These are phyloP conservation scores for Drosophila anomelani DNA, from an alignment of 2,888 invertebrate genomes.

Conservation along the genomic window DNA sequence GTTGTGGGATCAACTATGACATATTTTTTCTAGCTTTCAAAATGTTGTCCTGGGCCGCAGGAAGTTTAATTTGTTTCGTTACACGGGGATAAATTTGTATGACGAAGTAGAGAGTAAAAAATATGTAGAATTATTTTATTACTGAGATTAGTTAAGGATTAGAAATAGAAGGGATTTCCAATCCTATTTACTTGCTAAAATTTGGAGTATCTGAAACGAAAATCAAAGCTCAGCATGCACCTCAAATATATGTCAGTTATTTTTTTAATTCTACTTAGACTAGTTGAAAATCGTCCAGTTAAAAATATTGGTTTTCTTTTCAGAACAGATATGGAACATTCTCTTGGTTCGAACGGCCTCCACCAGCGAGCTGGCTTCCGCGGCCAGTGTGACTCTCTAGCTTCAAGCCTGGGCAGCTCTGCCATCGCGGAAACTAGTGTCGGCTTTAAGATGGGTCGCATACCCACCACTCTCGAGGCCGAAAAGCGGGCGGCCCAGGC, in stretches of 20 bases:
- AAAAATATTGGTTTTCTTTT: not conserved
- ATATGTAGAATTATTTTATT: too few species aligned
- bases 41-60: slow-evolving; percentile 1
- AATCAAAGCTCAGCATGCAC: too few species aligned
- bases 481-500: slow-evolving; percentile 35
- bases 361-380: slow-evolving; percentile 48
- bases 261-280: not conserved
- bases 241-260: not conserved
- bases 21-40: not conserved
- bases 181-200: too few species aligned
- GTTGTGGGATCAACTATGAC: slow-evolving; percentile 8
- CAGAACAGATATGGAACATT: slow-evolving; percentile 37
- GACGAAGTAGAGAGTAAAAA: not conserved
- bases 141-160: too few species aligned
- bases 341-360: slow-evolving; percentile 36
- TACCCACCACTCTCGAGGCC: not conserved
- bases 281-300: slow-evolving; percentile 6
- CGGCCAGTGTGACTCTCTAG: slow-evolving; percentile 44
- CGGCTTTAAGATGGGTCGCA: slow-evolving; percentile 35
- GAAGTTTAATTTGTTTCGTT: slow-evolving; percentile 8
- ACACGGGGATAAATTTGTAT: not conserved
- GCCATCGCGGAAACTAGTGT: not conserved
- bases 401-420: slow-evolving; percentile 32
- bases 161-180: too few species aligned
- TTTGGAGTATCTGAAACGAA: not conserved